These are phyloP conservation scores for Abrostola triplasia DNA, from an alignment of 2,888 invertebrate genomes.

Conservation along the genomic window DNA sequence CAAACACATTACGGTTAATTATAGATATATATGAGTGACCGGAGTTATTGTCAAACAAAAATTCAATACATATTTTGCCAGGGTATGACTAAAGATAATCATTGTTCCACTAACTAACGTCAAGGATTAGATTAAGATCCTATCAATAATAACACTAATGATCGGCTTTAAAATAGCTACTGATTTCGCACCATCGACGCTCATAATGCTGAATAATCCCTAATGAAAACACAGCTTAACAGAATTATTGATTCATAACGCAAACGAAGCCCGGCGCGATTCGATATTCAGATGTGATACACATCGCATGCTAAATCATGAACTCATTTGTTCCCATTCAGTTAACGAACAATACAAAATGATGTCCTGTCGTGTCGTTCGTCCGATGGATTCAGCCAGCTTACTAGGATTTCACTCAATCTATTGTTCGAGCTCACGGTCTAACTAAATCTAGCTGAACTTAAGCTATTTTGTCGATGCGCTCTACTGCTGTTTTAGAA, in stretches of 20 bases:
- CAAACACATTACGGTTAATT: no score
- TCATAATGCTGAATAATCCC: slow-evolving; percentile 66
- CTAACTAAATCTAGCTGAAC: slow-evolving; percentile 57
- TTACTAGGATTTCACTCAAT: slow-evolving; percentile 69
- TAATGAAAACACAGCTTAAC: slow-evolving; percentile 71
- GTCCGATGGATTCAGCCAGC: slow-evolving; percentile 65
- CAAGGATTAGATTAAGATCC: slow-evolving; percentile 15
- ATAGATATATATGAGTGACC: no score
- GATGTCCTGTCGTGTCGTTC: slow-evolving; percentile 66
- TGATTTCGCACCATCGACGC: slow-evolving; percentile 48
- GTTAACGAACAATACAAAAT: slow-evolving; percentile 77
- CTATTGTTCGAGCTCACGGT: slow-evolving; percentile 52
- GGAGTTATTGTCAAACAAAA: no score
- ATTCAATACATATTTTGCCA: no score
- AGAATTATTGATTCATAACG: slow-evolving; percentile 75
- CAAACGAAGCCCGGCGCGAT: slow-evolving; percentile 68
- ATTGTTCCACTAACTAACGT: neutral
- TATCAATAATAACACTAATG: slow-evolving; percentile 34
- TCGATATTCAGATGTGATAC: slow-evolving; percentile 74
- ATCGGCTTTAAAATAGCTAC: slow-evolving; percentile 40
- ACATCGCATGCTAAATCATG: slow-evolving; percentile 78
- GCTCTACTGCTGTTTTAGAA: slow-evolving; percentile 28
- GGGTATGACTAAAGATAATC: neutral
- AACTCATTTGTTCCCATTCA: slow-evolving; percentile 83
- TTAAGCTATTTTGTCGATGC: slow-evolving; percentile 51